Base-by-base conservation (phyloP, 2,888 invertebrate genomes). In the Pasiphila rectangulata region DNA sequence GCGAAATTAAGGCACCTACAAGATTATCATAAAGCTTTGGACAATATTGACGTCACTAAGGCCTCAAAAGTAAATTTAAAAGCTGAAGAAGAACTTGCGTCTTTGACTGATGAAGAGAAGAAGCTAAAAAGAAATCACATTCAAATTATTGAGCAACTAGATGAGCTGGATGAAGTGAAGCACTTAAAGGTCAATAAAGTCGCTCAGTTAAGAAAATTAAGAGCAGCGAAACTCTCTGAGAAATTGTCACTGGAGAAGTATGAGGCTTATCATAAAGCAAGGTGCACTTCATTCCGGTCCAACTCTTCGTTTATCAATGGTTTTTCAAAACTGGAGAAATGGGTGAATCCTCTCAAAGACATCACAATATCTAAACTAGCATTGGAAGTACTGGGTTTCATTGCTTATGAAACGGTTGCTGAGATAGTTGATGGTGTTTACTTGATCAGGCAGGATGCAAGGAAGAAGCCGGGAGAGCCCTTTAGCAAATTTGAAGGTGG, bases 321-420 rank as follows among this genome's bases (percentile, higher is more conserved):
- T 5, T 90, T 85, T 54, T 79, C 77, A 38, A 92, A 92, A 66
- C 79, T 94, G n/a, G 87, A 91, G 39, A 73, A 81, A 20, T 93
- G 93, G 90, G 72, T 94, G 0, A 92, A 92, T 54, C 90, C 93
- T 0, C 90, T 88, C 2, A 89, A 91, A 23, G 93, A 94, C 54
- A 72, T 93, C 12, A 91, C 89, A 29, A 89, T 94, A 36, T 83
- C 91, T 0, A 79, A 85, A 10, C 84, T 91, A 36, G 95, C 94
- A 0, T 83, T 95, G 62, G 94, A 95, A 69, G 93, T 97, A 2
- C 77, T 98, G 52, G 92, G 94, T 34, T 97, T 96, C 71, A 88
- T 97, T 57, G 96, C 96, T 0, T 96, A 96, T 73, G 97, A 98
- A 83, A 96, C 96, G 0, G 94, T 98, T 4, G 97, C 97, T 0